A percentile compares a stretch with the other conserved stretches of the same genome.
Evolutionary conservation across 2,113 vertebrate species (phyloP).

Genomic region (Pterophyllum scalare): DNA sequence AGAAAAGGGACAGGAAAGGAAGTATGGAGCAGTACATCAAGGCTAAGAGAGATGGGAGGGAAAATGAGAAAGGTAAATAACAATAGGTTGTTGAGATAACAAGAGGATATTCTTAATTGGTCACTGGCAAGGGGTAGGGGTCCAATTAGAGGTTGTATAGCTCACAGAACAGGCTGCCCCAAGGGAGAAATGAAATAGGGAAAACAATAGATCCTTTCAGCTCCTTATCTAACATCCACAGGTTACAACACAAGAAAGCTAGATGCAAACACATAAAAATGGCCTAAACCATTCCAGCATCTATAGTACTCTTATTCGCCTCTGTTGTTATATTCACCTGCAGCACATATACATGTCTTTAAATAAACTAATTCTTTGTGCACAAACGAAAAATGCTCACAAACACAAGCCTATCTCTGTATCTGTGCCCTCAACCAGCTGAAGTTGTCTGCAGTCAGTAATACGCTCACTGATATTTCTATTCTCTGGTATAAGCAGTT

Average conservation of each 20-base stretch:
- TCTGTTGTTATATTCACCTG: slow-evolving; percentile 2
- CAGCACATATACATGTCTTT: neutral
- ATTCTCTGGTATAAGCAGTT: slow-evolving; percentile 64
- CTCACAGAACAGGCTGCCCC: slow-evolving; percentile 16
- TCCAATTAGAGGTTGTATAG: slow-evolving; percentile 33
- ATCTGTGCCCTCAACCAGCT: slow-evolving; percentile 7
- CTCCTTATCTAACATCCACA: slow-evolving; percentile 32
- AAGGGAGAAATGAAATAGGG: neutral
- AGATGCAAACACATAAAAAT: slow-evolving; percentile 24
- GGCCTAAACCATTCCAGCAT: slow-evolving; percentile 4
- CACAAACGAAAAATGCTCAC: neutral
- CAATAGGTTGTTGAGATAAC: slow-evolving; percentile 36
- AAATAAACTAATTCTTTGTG: neutral
- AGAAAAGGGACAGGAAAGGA: neutral
- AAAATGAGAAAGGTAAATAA: slow-evolving; percentile 23
- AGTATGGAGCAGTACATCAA: neutral
- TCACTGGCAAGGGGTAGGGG: slow-evolving; percentile 20
- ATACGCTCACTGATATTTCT: slow-evolving; percentile 67
- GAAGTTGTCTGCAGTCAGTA: slow-evolving; percentile 46
- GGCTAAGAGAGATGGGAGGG: neutral
- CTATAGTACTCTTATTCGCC: neutral
- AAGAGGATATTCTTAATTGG: slow-evolving; percentile 41
- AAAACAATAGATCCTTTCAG: neutral
- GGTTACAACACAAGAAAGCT: slow-evolving; percentile 31
- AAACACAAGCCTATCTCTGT: neutral